These are phyloP conservation scores for Prionchulus punctatus DNA, from an alignment of 2,888 invertebrate species.

Conservation along the genomic window DNA sequence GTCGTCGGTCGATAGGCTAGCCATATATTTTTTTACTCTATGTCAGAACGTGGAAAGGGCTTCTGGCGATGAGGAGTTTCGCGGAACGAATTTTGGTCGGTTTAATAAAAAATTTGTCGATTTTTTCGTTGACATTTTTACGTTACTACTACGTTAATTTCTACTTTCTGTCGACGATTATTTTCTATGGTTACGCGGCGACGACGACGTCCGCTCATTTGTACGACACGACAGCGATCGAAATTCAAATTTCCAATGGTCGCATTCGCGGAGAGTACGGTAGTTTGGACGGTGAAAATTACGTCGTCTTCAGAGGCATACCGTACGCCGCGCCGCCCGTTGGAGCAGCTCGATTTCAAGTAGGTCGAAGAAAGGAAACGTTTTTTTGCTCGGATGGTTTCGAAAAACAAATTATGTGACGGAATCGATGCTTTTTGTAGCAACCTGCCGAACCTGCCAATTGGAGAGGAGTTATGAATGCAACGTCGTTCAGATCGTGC, in stretches of 20 bases:
- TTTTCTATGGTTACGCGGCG: too few species aligned
- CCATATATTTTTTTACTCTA: too few species aligned
- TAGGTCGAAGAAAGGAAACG: slow-evolving; percentile 6
- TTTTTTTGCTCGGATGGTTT: neutral
- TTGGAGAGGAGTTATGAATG: slow-evolving; percentile 32
- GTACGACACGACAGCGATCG: slow-evolving; percentile 1
- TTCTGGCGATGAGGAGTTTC: too few species aligned
- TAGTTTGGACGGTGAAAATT: slow-evolving; percentile 20
- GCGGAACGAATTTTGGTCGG: too few species aligned
- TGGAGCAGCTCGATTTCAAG: slow-evolving; percentile 28
- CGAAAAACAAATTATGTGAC: neutral
- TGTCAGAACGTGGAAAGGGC: too few species aligned
- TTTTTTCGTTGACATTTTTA: too few species aligned
- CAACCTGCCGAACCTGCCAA: slow-evolving; percentile 26
- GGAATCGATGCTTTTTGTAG: slow-evolving; percentile 15
- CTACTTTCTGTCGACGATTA: too few species aligned
- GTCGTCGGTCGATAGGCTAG: too few species aligned
- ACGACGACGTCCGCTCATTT: too few species aligned
- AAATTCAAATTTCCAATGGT: slow-evolving; percentile 5
- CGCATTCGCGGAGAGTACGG: slow-evolving; percentile 8
- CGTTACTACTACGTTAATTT: too few species aligned
- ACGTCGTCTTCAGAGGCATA: slow-evolving; percentile 31
- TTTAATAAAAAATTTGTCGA: too few species aligned
- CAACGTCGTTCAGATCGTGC: slow-evolving; percentile 25
- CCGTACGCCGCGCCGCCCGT: slow-evolving; percentile 32